These are phyloP conservation scores for Microctenopoma lineatum DNA, from an alignment of 2,797 vertebrate species.

Conservation along the genomic window DNA sequence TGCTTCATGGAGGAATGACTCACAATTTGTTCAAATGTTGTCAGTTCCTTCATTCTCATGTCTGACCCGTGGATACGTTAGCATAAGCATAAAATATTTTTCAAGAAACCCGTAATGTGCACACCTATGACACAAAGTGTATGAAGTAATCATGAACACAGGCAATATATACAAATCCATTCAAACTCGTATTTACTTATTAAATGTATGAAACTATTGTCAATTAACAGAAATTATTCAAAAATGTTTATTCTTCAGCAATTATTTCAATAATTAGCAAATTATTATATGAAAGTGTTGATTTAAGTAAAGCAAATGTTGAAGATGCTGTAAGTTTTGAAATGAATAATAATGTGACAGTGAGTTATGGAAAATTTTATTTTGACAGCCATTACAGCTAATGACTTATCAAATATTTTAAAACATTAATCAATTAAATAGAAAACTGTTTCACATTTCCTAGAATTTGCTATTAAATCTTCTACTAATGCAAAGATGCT, in stretches of 20 bases:
- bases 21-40: slow-evolving; percentile 53
- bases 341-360: not conserved
- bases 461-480: too few relatives aligned
- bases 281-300: too few relatives aligned
- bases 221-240: too few relatives aligned
- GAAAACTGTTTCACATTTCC: too few relatives aligned
- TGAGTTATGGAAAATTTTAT: not conserved
- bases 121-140: not conserved
- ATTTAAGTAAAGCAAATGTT: not conserved
- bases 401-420: not conserved
- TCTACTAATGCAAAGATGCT: too few relatives aligned
- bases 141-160: too few relatives aligned
- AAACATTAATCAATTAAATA: not conserved
- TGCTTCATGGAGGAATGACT: slow-evolving; percentile 42
- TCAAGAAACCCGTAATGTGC: not conserved
- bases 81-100: not conserved
- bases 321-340: not conserved
- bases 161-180: too few relatives aligned
- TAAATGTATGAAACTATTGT: too few relatives aligned
- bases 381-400: not conserved
- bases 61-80: slow-evolving; percentile 22
- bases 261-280: too few relatives aligned
- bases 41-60: slow-evolving; percentile 25
- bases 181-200: too few relatives aligned
- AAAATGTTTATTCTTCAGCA: too few relatives aligned